A percentile compares a stretch with the other conserved stretches of the same genome.
These are phyloP conservation scores for Diadumene lineata DNA, from an alignment of 92 coral and sea anemone species.

Conservation along the genomic window DNA sequence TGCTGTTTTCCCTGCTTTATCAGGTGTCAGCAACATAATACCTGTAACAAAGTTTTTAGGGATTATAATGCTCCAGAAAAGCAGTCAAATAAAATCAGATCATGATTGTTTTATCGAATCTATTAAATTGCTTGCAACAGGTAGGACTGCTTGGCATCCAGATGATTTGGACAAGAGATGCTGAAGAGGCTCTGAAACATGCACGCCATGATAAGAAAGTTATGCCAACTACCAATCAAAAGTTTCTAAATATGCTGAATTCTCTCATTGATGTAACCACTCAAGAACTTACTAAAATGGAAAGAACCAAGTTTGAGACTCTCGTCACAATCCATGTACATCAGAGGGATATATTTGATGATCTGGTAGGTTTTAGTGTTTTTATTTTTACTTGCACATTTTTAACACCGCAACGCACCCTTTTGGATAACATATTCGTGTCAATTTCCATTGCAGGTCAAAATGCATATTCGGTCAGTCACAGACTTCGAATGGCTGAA, in stretches of 20 bases:
- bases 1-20: no score
- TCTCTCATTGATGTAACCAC: conserved; percentile 87
- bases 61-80: no score
- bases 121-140: conserved; percentile 19
- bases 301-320: conserved; percentile 88
- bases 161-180: conserved; percentile 95
- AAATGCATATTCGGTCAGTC: conserved; percentile 90
- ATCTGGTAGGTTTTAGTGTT: conserved; percentile 49
- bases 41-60: no score
- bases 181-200: conserved; percentile 84
- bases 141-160: conserved; percentile 88
- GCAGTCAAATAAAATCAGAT: no score
- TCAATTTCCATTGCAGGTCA: conserved; percentile 47
- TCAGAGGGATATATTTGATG: conserved; percentile 90
- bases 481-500: conserved; percentile 89
- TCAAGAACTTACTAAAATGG: conserved; percentile 90
- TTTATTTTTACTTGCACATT: neutral
- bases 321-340: conserved; percentile 90
- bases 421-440: neutral
- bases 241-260: conserved; percentile 82
- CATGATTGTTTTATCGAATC: neutral
- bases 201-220: conserved; percentile 87
- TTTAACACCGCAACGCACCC: neutral
- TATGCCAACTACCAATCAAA: conserved; percentile 89
- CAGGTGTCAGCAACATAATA: no score